Evolutionary conservation across 2,113 vertebrate species (phyloP).

Genomic region (Xenopus tropicalis): UCB_Xtro_10.0 CM004450.2:2194501-2195000

Average conservation of each 20-base stretch:
- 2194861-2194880: no score
- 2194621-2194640: slow-evolving; percentile 76
- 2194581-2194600: slow-evolving; percentile 76
- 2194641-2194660: slow-evolving; percentile 77
- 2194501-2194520: slow-evolving; percentile 69
- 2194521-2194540: slow-evolving; percentile 70
- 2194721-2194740: not conserved
- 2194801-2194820: no score
- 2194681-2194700: not conserved
- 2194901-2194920: no score
- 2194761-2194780: not conserved
- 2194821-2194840: no score
- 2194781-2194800: no score
- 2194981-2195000: no score
- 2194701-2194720: not conserved
- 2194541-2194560: slow-evolving; percentile 77
- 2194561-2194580: slow-evolving; percentile 75
- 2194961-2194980: no score
- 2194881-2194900: no score
- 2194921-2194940: no score
- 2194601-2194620: slow-evolving; percentile 74
- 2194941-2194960: no score
- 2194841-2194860: no score
- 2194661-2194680: slow-evolving; percentile 74
- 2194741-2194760: not conserved